Evolutionary conservation across 2,797 vertebrate species (phyloP).

Genomic region (Astyanax mexicanus): DNA sequence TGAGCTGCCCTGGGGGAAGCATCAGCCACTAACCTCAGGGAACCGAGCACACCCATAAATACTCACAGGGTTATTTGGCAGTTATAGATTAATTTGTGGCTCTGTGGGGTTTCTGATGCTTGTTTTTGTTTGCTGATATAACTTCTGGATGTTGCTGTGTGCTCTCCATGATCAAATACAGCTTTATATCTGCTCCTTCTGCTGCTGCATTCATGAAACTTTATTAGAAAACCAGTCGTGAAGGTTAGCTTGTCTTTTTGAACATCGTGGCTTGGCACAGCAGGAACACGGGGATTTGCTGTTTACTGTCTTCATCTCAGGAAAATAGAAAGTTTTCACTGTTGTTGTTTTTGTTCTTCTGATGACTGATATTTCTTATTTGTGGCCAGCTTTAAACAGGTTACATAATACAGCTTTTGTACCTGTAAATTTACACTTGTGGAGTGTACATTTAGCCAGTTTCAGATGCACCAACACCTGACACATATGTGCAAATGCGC

Average conservation of each 20-base stretch:
- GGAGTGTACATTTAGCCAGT: too few relatives aligned
- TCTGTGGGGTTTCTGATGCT: background rate
- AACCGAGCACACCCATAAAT: background rate
- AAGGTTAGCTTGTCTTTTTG: background rate
- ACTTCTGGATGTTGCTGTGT: background rate
- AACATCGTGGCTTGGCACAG: background rate
- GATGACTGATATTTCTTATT: background rate
- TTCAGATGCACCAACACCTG: too few relatives aligned
- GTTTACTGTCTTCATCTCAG: background rate
- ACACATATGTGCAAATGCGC: too few relatives aligned
- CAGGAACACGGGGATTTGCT: background rate
- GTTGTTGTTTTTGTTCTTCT: too few relatives aligned
- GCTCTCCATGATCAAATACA: background rate
- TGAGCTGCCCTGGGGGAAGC: background rate
- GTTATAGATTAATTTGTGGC: background rate
- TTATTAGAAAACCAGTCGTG: background rate
- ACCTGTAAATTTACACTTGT: too few relatives aligned
- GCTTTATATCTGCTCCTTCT: background rate
- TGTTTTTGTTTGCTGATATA: background rate
- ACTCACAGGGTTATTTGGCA: background rate
- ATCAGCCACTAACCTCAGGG: background rate
- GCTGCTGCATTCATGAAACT: background rate
- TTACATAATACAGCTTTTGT: too few relatives aligned
- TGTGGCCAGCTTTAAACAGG: background rate
- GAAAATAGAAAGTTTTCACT: background rate